Evolutionary conservation across 1,140 invertebrate species (phyloP), one percentile per base, ranked within the genome.

Genomic region (Triops longicaudatus): DNA sequence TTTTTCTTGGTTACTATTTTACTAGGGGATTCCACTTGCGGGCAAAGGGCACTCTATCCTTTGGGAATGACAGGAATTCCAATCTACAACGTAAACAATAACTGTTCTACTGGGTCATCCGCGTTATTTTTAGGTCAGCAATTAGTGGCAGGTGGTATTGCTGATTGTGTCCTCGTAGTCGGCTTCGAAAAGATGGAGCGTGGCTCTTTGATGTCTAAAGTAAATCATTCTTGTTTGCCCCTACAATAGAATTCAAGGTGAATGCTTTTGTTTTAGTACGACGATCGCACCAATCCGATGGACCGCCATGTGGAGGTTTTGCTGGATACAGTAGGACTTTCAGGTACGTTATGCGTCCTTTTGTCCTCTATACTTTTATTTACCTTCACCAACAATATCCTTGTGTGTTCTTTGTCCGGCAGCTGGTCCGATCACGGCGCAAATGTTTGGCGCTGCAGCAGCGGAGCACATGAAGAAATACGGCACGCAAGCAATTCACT

Each of bases 131-230:
- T 99, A 81, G 96, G 90, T 0, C 97, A 97, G 82, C 94, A 98
- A 83, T 87, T 98, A 10, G 86, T 99, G 26, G 91, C 96, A 86
- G 89, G 91, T 80, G 94, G 94, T 12, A 87, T 90, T 79, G 88
- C 89, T 22, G 91, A 98, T 82, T 96, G 97, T 83, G 91, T 93
- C 1, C 84, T 99, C 50, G 97, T 96, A 26, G 82, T 98, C 72
- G 98, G 98, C 5, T 99, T 99, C 84, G 98, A 99, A 82, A 99
- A 98, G 85, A 99, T 99, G 98, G 91, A 97, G 81, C 87, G 89
- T 73, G 98, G 97, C 0, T 96, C 97, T 17, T 86, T 99, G 1
- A 87, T 88, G 22, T 87, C 89, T 0, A 91, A 91, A 85, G 90
- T 90, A 82, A 77, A 74, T 78, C 76, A 78, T 28, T 44, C 79